Evolutionary conservation across 2,113 vertebrate species (phyloP).

Genomic region (Paramisgurnus dabryanus): DNA sequence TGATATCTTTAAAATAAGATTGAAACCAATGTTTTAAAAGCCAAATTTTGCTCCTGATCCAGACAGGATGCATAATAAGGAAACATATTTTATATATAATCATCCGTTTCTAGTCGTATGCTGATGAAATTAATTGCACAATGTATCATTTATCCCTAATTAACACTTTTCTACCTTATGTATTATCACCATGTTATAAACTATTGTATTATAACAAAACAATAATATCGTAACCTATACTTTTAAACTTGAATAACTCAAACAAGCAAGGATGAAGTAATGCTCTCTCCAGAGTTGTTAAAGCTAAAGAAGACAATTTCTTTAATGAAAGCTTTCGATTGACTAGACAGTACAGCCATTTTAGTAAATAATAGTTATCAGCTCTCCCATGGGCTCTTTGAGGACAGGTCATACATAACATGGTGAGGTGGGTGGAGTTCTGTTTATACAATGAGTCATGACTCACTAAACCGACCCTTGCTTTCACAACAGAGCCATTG

Average conservation of each 20-base stretch:
- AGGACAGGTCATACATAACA: slow-evolving; percentile 23
- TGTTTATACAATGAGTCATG: slow-evolving; percentile 55
- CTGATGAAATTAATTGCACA: background rate
- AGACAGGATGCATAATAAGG: no score
- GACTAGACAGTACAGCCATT: slow-evolving; percentile 13
- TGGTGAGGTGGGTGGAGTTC: slow-evolving; percentile 40
- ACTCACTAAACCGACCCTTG: slow-evolving; percentile 23
- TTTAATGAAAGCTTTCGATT: background rate
- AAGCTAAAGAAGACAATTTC: background rate
- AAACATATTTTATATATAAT: background rate
- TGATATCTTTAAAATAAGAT: no score
- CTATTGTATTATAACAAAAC: background rate
- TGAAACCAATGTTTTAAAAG: no score
- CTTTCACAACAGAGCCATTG: slow-evolving; percentile 39
- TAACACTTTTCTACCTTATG: background rate
- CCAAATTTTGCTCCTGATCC: no score
- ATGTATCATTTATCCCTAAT: background rate
- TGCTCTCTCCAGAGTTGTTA: background rate
- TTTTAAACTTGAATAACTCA: background rate
- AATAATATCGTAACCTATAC: background rate
- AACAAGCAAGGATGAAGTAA: background rate
- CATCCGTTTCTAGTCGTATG: background rate
- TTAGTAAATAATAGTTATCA: slow-evolving; percentile 32
- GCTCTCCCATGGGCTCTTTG: background rate
- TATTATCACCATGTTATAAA: background rate